Conservation (phyloP, 2,797 vertebrate species). For the Myoxocephalus aenaeus region DNA sequence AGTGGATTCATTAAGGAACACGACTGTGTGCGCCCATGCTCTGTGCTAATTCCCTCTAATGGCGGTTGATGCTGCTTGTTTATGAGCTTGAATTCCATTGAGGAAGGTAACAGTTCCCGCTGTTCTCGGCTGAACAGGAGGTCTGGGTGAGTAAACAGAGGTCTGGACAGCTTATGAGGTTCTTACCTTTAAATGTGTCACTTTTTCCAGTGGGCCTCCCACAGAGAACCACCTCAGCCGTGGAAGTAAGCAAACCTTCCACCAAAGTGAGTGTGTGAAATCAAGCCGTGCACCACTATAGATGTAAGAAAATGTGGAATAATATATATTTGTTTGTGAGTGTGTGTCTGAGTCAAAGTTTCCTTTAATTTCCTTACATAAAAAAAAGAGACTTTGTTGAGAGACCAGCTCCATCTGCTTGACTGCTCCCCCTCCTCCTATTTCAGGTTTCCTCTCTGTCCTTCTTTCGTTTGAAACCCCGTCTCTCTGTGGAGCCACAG, state of each 20-base stretch:
- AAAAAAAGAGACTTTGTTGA: slow-evolving; percentile 41
- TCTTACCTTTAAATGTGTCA: slow-evolving; percentile 76
- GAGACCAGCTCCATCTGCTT: slow-evolving; percentile 36
- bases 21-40: slow-evolving; percentile 1
- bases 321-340: slow-evolving; percentile 57
- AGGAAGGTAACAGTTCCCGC: slow-evolving; percentile 66
- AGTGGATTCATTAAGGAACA: slow-evolving; percentile 7
- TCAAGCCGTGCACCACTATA: slow-evolving; percentile 32
- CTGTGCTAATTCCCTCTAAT: slow-evolving; percentile 50
- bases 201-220: slow-evolving; percentile 77
- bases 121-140: slow-evolving; percentile 66
- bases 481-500: slow-evolving; percentile 64
- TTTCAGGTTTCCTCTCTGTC: slow-evolving; percentile 39
- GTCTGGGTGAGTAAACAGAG: slow-evolving; percentile 60
- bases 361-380: slow-evolving; percentile 39
- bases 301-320: slow-evolving; percentile 37
- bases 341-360: slow-evolving; percentile 43
- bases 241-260: slow-evolving; percentile 45
- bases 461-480: slow-evolving; percentile 13
- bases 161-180: slow-evolving; percentile 69
- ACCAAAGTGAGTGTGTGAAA: slow-evolving; percentile 26
- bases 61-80: slow-evolving; percentile 66
- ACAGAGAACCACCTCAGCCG: slow-evolving; percentile 65
- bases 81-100: slow-evolving; percentile 71
- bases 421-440: slow-evolving; percentile 27